Evolutionary conservation across 2,888 invertebrate genomes (phyloP).

Genomic region (Acholoe squamosa): DNA sequence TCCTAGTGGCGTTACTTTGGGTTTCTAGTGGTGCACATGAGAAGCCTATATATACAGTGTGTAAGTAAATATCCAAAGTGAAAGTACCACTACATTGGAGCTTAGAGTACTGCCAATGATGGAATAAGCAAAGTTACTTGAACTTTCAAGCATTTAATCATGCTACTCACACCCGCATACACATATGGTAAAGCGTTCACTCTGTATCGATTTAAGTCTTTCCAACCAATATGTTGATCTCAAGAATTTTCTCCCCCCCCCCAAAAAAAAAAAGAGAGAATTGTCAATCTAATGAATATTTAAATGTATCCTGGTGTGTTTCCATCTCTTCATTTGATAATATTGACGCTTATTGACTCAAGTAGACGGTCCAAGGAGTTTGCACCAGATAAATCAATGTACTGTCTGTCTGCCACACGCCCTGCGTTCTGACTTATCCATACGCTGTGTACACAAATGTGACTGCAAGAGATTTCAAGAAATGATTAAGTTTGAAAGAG

Average conservation of each 20-base stretch:
- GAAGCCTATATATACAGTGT: too few relatives aligned
- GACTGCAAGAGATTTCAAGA: too few relatives aligned
- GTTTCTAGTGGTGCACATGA: too few relatives aligned
- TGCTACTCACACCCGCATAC: too few relatives aligned
- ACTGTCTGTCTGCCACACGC: not conserved
- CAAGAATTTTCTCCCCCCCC: not conserved
- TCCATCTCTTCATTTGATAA: not conserved
- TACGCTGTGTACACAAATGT: too few relatives aligned
- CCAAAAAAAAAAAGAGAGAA: not conserved
- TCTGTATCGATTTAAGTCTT: not conserved
- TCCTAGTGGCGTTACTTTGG: too few relatives aligned
- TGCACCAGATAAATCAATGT: slow-evolving; percentile 48
- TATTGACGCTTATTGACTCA: slow-evolving; percentile 29
- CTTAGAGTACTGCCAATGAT: too few relatives aligned
- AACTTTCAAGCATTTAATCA: too few relatives aligned
- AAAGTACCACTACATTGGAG: too few relatives aligned
- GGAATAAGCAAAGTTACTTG: too few relatives aligned
- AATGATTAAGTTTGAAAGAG: too few relatives aligned
- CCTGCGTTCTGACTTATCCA: not conserved
- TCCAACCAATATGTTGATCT: not conserved
- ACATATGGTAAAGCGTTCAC: not conserved
- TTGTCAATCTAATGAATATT: slow-evolving; percentile 34
- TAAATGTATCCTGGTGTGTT: slow-evolving; percentile 8
- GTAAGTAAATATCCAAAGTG: too few relatives aligned
- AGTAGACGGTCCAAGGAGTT: not conserved